Evolutionary conservation across 64 coral and sea anemone genomes (phyloP).

Genomic region (Montipora sp.): DNA sequence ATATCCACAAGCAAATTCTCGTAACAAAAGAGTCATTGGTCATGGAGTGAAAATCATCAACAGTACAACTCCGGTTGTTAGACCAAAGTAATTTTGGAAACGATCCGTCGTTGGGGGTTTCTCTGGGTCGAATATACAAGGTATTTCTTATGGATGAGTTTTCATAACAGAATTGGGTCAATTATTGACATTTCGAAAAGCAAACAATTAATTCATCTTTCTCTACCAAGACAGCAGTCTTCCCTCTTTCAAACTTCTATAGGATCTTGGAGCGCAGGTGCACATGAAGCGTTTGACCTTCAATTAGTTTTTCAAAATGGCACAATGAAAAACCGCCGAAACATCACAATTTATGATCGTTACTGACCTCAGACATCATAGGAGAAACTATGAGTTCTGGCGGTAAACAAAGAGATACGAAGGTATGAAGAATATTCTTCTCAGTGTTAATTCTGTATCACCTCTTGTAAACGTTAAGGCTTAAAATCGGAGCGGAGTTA

Average conservation of each 20-base stretch:
- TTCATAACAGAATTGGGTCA: conserved; percentile 5
- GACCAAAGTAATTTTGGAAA: not conserved
- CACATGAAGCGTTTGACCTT: not conserved
- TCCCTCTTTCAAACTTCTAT: not conserved
- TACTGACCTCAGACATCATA: not conserved
- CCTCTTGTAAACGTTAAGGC: not conserved
- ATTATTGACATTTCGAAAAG: conserved; percentile 4
- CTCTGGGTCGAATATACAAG: not conserved
- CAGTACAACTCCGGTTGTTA: not conserved
- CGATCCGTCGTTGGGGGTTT: not conserved
- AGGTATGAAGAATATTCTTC: not conserved
- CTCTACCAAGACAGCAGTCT: not conserved
- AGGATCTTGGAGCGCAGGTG: not conserved
- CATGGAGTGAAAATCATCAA: not conserved
- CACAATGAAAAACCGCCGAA: not conserved
- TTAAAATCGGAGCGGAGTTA: not conserved
- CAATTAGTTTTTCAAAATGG: conserved; percentile 32
- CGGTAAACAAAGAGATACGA: not conserved
- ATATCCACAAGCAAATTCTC: conserved; percentile 6
- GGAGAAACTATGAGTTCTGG: not conserved
- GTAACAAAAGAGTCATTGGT: not conserved
- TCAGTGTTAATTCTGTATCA: not conserved
- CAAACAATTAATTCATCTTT: conserved; percentile 51
- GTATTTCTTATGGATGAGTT: not conserved
- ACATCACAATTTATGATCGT: not conserved